A percentile compares a stretch with the other conserved stretches of the same genome.
Conservation (phyloP, 2,797 vertebrate genomes). For the Fringilla coelebs region DNA sequence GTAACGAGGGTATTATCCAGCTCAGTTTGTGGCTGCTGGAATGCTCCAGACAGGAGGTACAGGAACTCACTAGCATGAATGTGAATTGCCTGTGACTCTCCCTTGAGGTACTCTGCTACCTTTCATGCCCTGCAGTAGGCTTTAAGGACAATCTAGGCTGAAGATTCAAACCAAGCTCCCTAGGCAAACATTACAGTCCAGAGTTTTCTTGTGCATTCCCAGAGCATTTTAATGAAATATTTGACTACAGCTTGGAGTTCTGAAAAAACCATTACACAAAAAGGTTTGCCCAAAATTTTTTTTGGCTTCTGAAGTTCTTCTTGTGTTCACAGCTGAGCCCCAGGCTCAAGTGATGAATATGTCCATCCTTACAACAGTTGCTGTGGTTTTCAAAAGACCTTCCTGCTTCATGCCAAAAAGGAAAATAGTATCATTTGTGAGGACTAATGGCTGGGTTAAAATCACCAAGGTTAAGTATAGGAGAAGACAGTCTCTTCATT, state of each 20-base stretch:
- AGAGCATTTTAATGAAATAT: neutral
- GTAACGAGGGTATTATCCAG: neutral
- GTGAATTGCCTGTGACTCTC: neutral
- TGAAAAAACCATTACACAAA: conserved; percentile 5
- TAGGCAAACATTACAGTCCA: neutral
- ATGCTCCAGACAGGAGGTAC: neutral
- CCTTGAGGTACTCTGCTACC: neutral
- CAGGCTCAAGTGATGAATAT: neutral
- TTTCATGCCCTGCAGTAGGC: conserved; percentile 1
- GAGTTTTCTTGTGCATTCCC: neutral
- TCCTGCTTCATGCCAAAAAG: neutral
- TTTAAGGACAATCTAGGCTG: conserved; percentile 5
- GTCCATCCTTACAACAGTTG: neutral
- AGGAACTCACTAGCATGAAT: neutral
- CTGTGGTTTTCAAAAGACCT: conserved; percentile 16
- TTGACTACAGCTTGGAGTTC: conserved; percentile 14
- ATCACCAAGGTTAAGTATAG: neutral
- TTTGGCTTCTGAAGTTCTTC: conserved; percentile 5
- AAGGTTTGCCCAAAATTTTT: conserved; percentile 12
- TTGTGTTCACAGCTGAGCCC: conserved; percentile 15
- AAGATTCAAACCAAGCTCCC: conserved; percentile 4
- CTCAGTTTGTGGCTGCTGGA: neutral
- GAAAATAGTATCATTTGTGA: neutral
- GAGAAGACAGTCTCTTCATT: neutral
- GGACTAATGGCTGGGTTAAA: neutral